Base-by-base conservation (phyloP, 2,888 invertebrate genomes). In the Parascotia fuliginaria region DNA sequence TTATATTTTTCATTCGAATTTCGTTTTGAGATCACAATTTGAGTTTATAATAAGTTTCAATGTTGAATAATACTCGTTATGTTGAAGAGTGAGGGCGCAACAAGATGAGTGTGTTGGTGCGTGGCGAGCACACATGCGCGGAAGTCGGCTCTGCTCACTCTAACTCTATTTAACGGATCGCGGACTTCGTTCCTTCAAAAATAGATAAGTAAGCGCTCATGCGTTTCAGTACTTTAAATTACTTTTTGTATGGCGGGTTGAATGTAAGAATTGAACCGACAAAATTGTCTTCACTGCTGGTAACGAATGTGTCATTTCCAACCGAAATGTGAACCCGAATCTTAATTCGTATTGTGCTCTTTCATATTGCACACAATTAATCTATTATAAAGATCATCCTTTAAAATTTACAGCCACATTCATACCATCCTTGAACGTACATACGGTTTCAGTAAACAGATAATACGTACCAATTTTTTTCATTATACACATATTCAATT, bases 151-250 rank as follows among this genome's bases (percentile, higher is more conserved):
- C 74, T 77, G 79, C 85, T 87, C 82, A 74, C 79, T 84, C 62
- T 80, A 80, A 83, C 79, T 81, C 87, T 85, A 87, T 89, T 89
- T 88, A 85, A 87, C 87, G 89, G 84, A 83, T 88, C 85, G 82
- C 66, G 76, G 81, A 79, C 70, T 85, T 77, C 81, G 81, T 84
- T 85, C 80, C 79, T 83, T 87, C 83, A 83, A 86, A 87, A 83
- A 87, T 84, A 83, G 84, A 84, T 84, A 85, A 85, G 80, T 80
- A 78, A 79, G 80, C 85, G 73, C 80, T 86, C 85, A 83, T 83
- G 83, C 83, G 81, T 81, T 76, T 75, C 80, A 78, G 78, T 84
- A 84, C 81, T 89, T 87, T 81, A 87, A 87, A 89, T 90, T 89
- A 86, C 88, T 85, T 88, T 85, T 85, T 88, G 83, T 83, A 85